A percentile compares a stretch with the other conserved stretches of the same genome.
Conservation (phyloP, 2,113 vertebrate species). For the Artemisiospiza belli region DNA sequence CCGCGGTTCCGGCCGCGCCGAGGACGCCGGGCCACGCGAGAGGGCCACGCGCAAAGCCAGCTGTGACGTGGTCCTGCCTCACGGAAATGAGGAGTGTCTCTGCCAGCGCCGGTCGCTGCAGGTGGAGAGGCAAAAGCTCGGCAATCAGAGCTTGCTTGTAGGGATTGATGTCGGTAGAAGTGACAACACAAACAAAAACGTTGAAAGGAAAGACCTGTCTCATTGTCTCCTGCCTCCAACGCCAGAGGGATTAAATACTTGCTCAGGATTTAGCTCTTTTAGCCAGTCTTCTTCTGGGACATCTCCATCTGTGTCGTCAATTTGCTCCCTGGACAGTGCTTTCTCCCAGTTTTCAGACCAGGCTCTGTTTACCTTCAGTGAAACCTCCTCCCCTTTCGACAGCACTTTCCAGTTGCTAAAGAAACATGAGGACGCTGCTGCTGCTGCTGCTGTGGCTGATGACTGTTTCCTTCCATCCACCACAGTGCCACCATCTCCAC, state of each 20-base stretch:
- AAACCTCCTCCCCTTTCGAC: slow-evolving; percentile 71
- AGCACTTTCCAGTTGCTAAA: slow-evolving; percentile 61
- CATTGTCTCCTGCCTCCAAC: slow-evolving; percentile 75
- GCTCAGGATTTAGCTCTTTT: slow-evolving; percentile 83
- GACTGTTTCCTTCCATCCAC: slow-evolving; percentile 46
- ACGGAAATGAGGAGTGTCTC: slow-evolving; percentile 75
- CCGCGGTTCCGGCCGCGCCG: slow-evolving; percentile 20
- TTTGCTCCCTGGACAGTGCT: slow-evolving; percentile 89
- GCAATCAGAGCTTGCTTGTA: slow-evolving; percentile 70
- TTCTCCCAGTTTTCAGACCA: slow-evolving; percentile 92
- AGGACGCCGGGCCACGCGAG: neutral
- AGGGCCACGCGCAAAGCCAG: slow-evolving; percentile 79
- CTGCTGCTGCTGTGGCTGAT: slow-evolving; percentile 37
- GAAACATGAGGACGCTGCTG: slow-evolving; percentile 47
- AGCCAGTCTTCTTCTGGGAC: slow-evolving; percentile 89
- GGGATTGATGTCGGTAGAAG: slow-evolving; percentile 73
- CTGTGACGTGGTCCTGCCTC: slow-evolving; percentile 80
- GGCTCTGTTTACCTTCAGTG: slow-evolving; percentile 73
- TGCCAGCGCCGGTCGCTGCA: slow-evolving; percentile 75
- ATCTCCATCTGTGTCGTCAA: slow-evolving; percentile 85
- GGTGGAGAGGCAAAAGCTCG: slow-evolving; percentile 79
- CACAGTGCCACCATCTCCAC: slow-evolving; percentile 25
- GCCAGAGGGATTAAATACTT: slow-evolving; percentile 74
- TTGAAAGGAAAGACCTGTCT: slow-evolving; percentile 68
- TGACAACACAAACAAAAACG: slow-evolving; percentile 15